A percentile compares a stretch with the other conserved stretches of the same genome.
Evolutionary conservation across 1,140 invertebrate species (phyloP).

Genomic region (Apis florea): DNA sequence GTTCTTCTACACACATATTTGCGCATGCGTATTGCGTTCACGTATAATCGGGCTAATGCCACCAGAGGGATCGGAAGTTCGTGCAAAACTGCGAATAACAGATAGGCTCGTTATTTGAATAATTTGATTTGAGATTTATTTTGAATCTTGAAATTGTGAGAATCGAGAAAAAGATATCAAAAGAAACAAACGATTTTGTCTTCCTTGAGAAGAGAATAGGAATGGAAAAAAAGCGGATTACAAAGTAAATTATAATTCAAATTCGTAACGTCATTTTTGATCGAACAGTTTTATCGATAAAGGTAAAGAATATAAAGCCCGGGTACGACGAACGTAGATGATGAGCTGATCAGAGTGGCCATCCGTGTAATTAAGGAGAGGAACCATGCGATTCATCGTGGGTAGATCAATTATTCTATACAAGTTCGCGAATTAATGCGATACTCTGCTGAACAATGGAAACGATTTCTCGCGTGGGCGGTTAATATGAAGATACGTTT

Average conservation of each 20-base stretch:
- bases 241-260: neutral
- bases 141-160: too few relatives aligned
- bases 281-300: neutral
- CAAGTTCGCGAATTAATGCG: conserved; percentile 46
- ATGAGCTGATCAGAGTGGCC: neutral
- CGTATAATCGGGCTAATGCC: conserved; percentile 3
- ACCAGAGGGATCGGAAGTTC: neutral
- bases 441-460: conserved; percentile 46
- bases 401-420: conserved; percentile 47
- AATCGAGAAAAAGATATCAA: too few relatives aligned
- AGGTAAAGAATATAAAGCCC: neutral
- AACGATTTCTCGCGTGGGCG: conserved; percentile 45
- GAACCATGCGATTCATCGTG: conserved; percentile 18
- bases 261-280: conserved; percentile 1
- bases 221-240: neutral
- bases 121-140: too few relatives aligned
- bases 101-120: too few relatives aligned
- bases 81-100: neutral
- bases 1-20: neutral
- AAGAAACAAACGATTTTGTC: too few relatives aligned
- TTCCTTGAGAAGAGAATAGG: neutral
- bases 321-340: neutral
- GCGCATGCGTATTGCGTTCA: conserved; percentile 2
- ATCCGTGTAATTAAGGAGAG: conserved; percentile 30
- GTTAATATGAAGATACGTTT: conserved; percentile 46